Conservation (phyloP, 2,888 invertebrate species). For the Conomelus anceps region DNA sequence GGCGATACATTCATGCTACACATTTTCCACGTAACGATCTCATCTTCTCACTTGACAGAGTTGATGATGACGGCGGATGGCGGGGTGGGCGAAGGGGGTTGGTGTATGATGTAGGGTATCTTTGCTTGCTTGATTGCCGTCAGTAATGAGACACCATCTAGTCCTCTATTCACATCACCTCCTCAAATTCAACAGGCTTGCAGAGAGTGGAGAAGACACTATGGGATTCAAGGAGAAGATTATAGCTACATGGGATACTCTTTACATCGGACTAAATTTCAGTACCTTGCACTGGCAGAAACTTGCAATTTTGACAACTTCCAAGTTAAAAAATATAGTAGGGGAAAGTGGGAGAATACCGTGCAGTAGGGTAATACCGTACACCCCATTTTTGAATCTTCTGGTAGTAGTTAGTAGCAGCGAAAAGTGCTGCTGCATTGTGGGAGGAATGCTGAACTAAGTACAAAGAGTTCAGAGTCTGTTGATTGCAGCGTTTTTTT, state of each 20-base stretch:
- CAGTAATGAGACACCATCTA: not conserved
- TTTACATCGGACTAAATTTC: not conserved
- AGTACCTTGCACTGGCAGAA: not conserved
- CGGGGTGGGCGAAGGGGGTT: not conserved
- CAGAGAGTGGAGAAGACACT: not conserved
- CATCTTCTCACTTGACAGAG: not conserved
- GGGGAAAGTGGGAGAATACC: too few relatives aligned
- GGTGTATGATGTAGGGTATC: not conserved
- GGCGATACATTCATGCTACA: not conserved
- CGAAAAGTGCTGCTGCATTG: too few relatives aligned
- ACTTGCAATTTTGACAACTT: not conserved
- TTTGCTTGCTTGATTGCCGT: not conserved
- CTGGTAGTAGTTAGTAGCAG: too few relatives aligned
- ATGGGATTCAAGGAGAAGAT: not conserved
- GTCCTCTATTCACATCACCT: not conserved
- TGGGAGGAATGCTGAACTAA: too few relatives aligned
- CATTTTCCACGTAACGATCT: not conserved
- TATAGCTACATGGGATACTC: not conserved
- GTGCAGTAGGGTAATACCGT: too few relatives aligned
- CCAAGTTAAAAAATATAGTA: too few relatives aligned
- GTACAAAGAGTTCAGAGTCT: too few relatives aligned
- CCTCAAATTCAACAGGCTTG: not conserved
- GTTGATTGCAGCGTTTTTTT: too few relatives aligned
- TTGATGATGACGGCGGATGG: not conserved
- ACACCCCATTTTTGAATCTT: too few relatives aligned